phyloP scores from a whole-genome alignment of 2,113 vertebrate genomes.

The Halichoeres trimaculatus region DNA sequence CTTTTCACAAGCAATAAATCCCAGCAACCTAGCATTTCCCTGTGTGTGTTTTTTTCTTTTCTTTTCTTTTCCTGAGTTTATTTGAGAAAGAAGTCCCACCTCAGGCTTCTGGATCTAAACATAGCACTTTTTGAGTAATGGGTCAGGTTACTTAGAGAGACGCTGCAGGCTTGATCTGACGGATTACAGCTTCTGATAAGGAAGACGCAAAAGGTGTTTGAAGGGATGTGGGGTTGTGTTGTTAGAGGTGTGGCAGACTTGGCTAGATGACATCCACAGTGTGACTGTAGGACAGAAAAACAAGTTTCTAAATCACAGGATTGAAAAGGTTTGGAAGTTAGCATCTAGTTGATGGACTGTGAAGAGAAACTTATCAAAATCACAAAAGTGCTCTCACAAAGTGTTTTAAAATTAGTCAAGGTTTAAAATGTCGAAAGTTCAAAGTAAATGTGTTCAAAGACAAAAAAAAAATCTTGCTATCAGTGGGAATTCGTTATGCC shows the following conservation, averaged over 20 bases:
- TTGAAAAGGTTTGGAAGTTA: constrained; percentile 17
- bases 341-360: not conserved
- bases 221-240: constrained; percentile 38
- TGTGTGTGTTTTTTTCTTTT: not conserved
- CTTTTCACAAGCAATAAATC: constrained; percentile 37
- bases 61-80: constrained; percentile 53
- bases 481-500: not conserved
- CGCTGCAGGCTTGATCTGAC: not conserved
- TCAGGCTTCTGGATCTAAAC: constrained; percentile 41
- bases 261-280: constrained; percentile 8
- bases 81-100: constrained; percentile 25
- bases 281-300: constrained; percentile 9
- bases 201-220: constrained; percentile 18
- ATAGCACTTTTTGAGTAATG: constrained; percentile 33
- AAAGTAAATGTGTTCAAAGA: not conserved
- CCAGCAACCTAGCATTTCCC: not conserved
- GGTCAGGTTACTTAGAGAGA: constrained; percentile 5
- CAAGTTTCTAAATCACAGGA: not conserved
- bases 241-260: constrained; percentile 14
- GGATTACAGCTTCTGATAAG: constrained; percentile 39
- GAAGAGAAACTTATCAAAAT: not conserved
- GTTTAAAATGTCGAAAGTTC: no score
- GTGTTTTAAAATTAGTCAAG: not conserved
- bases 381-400: not conserved
- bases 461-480: not conserved